phyloP scores from a whole-genome alignment of 1,140 invertebrate species.

The Gonatopus flavifemur region DNA sequence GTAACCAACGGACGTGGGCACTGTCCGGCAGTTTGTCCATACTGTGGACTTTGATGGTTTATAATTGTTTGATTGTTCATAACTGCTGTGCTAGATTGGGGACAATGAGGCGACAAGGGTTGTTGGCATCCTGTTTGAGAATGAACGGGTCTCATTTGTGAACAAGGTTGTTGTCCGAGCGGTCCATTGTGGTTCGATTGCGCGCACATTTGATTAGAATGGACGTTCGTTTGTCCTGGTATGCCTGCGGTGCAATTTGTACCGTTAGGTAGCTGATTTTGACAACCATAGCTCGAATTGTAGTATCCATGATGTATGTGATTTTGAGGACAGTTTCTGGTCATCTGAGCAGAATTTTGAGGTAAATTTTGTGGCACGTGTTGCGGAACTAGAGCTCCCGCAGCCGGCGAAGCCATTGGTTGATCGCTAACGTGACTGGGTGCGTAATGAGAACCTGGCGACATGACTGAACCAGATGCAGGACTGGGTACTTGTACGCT shows the following conservation, averaged over 20 bases:
- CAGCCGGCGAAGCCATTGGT: slow-evolving; percentile 62
- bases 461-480: slow-evolving; percentile 44
- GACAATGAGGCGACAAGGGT: slow-evolving; percentile 44
- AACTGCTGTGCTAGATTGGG: slow-evolving; percentile 19
- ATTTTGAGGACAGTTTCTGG: slow-evolving; percentile 52
- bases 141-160: slow-evolving; percentile 29
- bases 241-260: slow-evolving; percentile 33
- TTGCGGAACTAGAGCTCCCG: slow-evolving; percentile 61
- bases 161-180: slow-evolving; percentile 26
- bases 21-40: slow-evolving; percentile 18
- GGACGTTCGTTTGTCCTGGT: slow-evolving; percentile 25
- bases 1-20: slow-evolving; percentile 23
- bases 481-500: slow-evolving; percentile 42
- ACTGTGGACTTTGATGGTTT: slow-evolving; percentile 21
- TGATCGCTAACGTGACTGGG: slow-evolving; percentile 53
- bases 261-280: slow-evolving; percentile 33
- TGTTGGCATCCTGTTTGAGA: slow-evolving; percentile 40
- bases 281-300: slow-evolving; percentile 39
- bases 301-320: slow-evolving; percentile 46
- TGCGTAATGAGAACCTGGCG: slow-evolving; percentile 48
- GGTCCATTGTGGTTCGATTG: slow-evolving; percentile 16
- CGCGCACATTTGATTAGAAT: slow-evolving; percentile 26
- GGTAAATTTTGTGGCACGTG: slow-evolving; percentile 52
- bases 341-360: slow-evolving; percentile 57
- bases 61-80: slow-evolving; percentile 7